Conservation (phyloP, 2,113 vertebrate genomes). For the Callorhinus ursinus region DNA sequence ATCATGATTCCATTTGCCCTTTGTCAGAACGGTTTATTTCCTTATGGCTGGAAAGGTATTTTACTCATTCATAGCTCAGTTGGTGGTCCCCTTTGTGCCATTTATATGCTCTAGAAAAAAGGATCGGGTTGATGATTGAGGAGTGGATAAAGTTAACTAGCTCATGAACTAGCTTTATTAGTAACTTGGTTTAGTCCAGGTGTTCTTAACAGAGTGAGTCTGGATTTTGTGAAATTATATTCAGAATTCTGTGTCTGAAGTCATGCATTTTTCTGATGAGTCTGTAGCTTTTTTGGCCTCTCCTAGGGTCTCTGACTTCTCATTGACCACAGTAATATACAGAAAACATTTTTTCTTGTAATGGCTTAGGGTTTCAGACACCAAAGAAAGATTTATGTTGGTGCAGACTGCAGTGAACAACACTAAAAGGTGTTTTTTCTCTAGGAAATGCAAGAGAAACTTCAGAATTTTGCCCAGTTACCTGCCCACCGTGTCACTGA, state of each 20-base stretch:
- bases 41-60: background rate
- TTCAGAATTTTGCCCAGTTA: slow-evolving; percentile 88
- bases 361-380: background rate
- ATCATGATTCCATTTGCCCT: background rate
- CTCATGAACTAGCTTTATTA: background rate
- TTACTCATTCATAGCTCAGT: background rate
- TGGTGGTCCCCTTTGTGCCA: background rate
- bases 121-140: background rate
- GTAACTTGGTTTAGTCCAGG: background rate
- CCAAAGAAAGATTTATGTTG: background rate
- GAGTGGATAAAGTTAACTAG: background rate
- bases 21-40: background rate
- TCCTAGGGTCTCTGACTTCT: background rate
- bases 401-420: background rate
- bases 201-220: background rate
- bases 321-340: background rate
- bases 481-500: slow-evolving; percentile 87
- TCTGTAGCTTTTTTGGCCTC: background rate
- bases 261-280: background rate
- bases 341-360: background rate
- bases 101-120: background rate
- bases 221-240: background rate
- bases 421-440: slow-evolving; percentile 33
- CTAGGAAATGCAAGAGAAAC: slow-evolving; percentile 91
- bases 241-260: background rate